phyloP scores from a whole-genome alignment of 2,888 invertebrate species.

The Hydrotaea diabolus region DNA sequence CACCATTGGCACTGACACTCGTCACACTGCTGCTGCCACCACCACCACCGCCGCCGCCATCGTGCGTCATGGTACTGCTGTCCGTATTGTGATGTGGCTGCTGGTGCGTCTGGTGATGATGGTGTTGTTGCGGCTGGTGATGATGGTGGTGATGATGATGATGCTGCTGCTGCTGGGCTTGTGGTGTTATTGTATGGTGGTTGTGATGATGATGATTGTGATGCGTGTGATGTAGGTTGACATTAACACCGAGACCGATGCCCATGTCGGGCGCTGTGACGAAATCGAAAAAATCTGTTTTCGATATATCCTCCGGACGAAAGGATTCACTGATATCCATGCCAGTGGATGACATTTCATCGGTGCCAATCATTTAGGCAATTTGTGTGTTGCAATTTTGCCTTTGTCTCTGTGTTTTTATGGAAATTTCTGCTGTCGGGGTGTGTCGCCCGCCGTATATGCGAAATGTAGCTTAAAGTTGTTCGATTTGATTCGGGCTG shows the following conservation, averaged over 20 bases:
- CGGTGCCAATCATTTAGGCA: conserved; percentile 79
- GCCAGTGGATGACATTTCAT: conserved; percentile 81
- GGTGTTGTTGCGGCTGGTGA: conserved; percentile 54
- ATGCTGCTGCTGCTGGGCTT: conserved; percentile 65
- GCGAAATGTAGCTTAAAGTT: not conserved
- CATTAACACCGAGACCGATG: conserved; percentile 80
- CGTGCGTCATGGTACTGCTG: conserved; percentile 72
- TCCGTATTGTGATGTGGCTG: conserved; percentile 71
- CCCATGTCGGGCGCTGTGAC: conserved; percentile 89
- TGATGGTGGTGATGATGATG: conserved; percentile 60
- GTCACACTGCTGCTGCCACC: conserved; percentile 62
- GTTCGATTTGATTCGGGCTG: not conserved
- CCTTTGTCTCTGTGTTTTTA: not conserved
- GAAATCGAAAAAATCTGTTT: conserved; percentile 94
- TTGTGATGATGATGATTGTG: conserved; percentile 72
- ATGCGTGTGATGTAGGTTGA: conserved; percentile 74
- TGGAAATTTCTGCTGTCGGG: not conserved
- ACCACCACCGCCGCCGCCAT: conserved; percentile 69
- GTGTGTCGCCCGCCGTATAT: not conserved
- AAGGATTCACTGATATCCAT: conserved; percentile 93
- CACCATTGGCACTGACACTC: conserved; percentile 65
- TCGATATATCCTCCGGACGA: conserved; percentile 90
- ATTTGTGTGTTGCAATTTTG: not conserved
- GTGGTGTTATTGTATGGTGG: conserved; percentile 53
- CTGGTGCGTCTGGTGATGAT: conserved; percentile 73